Percentiles rank a stretch among this genome's conserved stretches.
These are phyloP conservation scores for Dendrocincla tyrannina DNA, from an alignment of 2,797 vertebrate species.

Conservation along the genomic window DNA sequence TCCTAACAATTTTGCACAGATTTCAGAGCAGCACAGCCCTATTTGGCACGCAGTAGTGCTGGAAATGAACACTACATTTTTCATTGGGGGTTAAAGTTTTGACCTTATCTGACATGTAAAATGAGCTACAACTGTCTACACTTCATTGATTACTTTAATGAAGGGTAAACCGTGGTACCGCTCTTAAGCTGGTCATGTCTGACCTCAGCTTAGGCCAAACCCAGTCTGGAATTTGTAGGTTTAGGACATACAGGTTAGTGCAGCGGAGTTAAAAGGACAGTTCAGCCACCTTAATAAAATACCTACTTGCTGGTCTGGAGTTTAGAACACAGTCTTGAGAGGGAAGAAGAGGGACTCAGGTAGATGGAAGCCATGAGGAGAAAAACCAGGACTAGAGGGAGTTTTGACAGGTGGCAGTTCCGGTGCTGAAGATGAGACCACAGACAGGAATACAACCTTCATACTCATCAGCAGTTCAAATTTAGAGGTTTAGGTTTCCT, in stretches of 20 bases:
- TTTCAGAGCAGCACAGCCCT: not conserved
- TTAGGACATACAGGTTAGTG: not conserved
- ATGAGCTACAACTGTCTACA: not conserved
- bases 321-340: not conserved
- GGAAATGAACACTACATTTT: not conserved
- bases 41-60: rapidly evolving
- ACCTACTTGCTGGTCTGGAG: not conserved
- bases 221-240: not conserved
- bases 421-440: not conserved
- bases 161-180: not conserved
- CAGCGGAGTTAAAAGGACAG: not conserved
- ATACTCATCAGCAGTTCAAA: not conserved
- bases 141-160: not conserved
- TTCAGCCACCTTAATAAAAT: not conserved
- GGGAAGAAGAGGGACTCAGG: not conserved
- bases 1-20: not conserved
- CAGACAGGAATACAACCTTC: not conserved
- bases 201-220: not conserved
- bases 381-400: not conserved
- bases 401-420: not conserved
- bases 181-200: not conserved
- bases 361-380: not conserved
- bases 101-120: not conserved
- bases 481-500: not conserved
- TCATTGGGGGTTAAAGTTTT: not conserved